Percentiles rank a stretch among this genome's conserved stretches.
Evolutionary conservation across 2,797 vertebrate genomes (phyloP).

Genomic region (Synaphobranchus kaupii): DNA sequence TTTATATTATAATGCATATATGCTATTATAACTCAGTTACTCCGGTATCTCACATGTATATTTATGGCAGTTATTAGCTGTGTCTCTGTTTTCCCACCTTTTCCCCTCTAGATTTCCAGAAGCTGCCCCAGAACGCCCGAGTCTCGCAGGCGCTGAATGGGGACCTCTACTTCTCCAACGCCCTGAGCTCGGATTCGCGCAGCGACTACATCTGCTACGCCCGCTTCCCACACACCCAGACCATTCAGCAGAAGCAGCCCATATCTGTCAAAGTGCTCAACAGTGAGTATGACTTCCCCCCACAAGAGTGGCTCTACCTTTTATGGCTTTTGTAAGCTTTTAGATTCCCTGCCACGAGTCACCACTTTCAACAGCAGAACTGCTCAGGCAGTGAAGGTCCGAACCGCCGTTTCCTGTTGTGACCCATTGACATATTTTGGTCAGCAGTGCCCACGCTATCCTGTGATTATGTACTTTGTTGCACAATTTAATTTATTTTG

Average conservation of each 20-base stretch:
- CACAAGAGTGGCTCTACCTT: background rate
- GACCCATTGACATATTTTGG: background rate
- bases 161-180: conserved; percentile 96
- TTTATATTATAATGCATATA: too few species aligned
- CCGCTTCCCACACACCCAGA: conserved; percentile 96
- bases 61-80: too few species aligned
- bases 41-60: too few species aligned
- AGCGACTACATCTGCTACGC: conserved; percentile 98
- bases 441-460: background rate
- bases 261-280: conserved; percentile 90
- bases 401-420: background rate
- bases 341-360: background rate
- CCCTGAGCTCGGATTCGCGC: conserved; percentile 84
- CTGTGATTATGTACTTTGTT: background rate
- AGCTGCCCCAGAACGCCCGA: conserved; percentile 84
- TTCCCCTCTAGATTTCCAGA: conserved; percentile 84
- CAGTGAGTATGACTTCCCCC: conserved; percentile 75
- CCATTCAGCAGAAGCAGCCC: conserved; percentile 98
- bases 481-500: background rate
- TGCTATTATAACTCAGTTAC: background rate
- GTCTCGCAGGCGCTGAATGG: conserved; percentile 96
- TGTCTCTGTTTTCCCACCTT: background rate
- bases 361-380: background rate
- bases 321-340: background rate
- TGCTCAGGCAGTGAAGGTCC: background rate